Percentiles rank a stretch among this genome's conserved stretches.
Evolutionary conservation across 2,797 vertebrate genomes (phyloP).

Genomic region (Ambastaia sidthimunki): DNA sequence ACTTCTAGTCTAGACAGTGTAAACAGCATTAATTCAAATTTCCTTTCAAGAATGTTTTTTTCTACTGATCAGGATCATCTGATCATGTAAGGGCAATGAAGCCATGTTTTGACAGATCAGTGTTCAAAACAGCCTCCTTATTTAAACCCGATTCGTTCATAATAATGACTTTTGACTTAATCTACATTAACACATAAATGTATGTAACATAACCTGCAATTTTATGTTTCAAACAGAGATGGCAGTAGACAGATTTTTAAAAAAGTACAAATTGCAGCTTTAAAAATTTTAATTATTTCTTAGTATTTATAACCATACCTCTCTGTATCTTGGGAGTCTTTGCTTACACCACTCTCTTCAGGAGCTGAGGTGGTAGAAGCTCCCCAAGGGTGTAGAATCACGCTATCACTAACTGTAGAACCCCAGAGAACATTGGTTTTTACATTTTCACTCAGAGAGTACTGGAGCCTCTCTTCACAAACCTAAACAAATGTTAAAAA

Average conservation of each 20-base stretch:
- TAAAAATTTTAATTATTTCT: not conserved
- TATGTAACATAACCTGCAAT: no score
- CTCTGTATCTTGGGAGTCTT: constrained; percentile 63
- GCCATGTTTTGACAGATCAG: no score
- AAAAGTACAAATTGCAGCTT: no score
- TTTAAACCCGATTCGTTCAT: no score
- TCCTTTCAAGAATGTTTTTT: not conserved
- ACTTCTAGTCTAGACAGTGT: not conserved
- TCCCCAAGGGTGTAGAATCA: constrained; percentile 74
- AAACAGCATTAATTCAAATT: not conserved
- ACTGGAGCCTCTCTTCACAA: constrained; percentile 89
- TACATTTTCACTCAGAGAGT: constrained; percentile 90
- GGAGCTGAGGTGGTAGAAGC: constrained; percentile 57
- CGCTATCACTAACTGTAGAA: constrained; percentile 73
- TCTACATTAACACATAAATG: no score
- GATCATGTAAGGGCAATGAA: not conserved
- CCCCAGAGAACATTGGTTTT: constrained; percentile 87
- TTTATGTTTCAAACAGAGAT: no score
- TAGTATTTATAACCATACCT: constrained; percentile 62
- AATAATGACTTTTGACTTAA: no score
- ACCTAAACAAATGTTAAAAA: constrained; percentile 71
- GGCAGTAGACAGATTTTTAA: not conserved
- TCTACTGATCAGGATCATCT: not conserved
- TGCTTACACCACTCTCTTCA: constrained; percentile 58
- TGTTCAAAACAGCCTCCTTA: no score